Percentiles rank a stretch among this genome's conserved stretches.
Conservation (phyloP, 2,113 vertebrate species). For the Clupea harengus region DNA sequence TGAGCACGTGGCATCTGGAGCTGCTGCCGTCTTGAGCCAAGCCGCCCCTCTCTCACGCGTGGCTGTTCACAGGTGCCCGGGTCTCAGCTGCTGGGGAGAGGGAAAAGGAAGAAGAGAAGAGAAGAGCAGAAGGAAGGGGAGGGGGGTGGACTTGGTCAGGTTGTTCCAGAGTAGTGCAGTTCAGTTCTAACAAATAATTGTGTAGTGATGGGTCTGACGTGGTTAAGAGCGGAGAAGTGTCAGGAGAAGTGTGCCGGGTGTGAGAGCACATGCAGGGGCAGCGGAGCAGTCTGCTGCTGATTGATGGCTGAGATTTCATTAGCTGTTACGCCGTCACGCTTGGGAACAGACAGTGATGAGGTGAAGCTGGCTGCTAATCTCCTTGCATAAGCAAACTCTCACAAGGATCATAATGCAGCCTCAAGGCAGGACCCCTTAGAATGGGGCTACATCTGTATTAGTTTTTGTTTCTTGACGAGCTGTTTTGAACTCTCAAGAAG, state of each 20-base stretch:
- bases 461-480: not conserved
- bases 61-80: slow-evolving; percentile 61
- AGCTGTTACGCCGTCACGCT: not conserved
- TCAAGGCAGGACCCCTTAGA: not conserved
- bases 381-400: not conserved
- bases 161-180: not conserved
- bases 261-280: not conserved
- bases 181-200: not conserved
- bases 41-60: slow-evolving; percentile 56
- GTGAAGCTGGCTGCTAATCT: not conserved
- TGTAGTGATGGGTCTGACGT: not conserved
- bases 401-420: not conserved
- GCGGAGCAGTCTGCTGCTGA: not conserved
- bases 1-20: not conserved
- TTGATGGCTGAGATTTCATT: slow-evolving; percentile 2
- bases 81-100: slow-evolving; percentile 57
- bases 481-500: not conserved
- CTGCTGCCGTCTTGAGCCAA: not conserved
- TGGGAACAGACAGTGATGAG: not conserved
- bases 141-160: not conserved
- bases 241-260: not conserved
- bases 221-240: not conserved
- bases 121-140: not conserved
- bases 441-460: not conserved
- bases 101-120: not conserved